phyloP scores from a whole-genome alignment of 2,113 vertebrate genomes.

The Bombycilla garrulus region DNA sequence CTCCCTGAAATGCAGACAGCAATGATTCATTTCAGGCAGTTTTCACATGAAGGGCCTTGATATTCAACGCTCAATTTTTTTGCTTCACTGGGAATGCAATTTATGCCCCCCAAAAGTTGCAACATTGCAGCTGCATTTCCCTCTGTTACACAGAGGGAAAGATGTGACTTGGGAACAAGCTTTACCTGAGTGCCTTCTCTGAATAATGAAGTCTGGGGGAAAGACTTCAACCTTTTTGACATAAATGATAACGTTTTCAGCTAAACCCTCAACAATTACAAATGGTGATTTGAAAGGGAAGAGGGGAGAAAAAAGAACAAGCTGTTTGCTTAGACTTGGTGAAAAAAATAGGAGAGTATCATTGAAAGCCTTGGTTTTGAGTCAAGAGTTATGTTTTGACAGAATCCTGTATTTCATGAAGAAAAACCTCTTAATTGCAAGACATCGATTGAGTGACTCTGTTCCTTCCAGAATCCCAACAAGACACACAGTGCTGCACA shows the following conservation, averaged over 20 bases:
- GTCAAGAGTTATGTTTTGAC: neutral
- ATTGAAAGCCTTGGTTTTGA: neutral
- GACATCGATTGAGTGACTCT: fast-evolving
- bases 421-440: neutral
- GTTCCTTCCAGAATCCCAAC: neutral
- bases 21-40: neutral
- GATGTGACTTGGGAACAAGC: neutral
- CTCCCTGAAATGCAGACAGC: neutral
- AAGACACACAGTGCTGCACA: neutral
- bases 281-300: neutral
- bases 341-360: neutral
- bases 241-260: neutral
- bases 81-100: neutral
- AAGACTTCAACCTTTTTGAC: neutral
- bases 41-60: neutral
- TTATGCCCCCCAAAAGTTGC: neutral
- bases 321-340: neutral
- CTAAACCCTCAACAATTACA: neutral
- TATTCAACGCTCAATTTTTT: neutral
- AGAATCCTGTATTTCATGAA: neutral
- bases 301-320: neutral
- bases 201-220: neutral
- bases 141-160: neutral
- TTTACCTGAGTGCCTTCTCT: neutral
- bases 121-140: neutral